phyloP scores from a whole-genome alignment of 1,140 invertebrate genomes.

The Teleogryllus occipitalis region DNA sequence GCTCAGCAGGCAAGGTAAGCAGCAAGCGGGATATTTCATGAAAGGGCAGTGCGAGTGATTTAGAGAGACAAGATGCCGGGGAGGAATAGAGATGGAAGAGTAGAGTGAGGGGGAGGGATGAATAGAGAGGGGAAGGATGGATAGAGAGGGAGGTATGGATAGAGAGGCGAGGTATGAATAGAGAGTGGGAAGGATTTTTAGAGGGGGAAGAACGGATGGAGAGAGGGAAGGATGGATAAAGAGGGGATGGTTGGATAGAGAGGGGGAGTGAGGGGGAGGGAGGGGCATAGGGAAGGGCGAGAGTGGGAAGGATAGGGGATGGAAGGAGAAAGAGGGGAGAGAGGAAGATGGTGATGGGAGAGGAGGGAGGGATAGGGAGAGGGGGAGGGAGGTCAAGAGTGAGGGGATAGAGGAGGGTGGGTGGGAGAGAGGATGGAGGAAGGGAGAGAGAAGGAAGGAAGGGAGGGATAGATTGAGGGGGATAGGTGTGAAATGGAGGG shows the following conservation, averaged over 20 bases:
- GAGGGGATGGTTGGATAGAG: neutral
- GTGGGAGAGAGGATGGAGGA: neutral
- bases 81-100: no score
- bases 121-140: no score
- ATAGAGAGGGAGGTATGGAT: no score
- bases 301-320: neutral
- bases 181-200: neutral
- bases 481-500: neutral
- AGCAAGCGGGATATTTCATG: no score
- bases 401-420: neutral
- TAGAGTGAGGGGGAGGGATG: no score
- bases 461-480: neutral
- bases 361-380: neutral
- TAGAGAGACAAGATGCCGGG: no score
- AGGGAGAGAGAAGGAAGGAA: neutral
- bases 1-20: no score
- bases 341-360: neutral
- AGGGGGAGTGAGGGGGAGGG: neutral
- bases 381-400: neutral
- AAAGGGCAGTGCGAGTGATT: no score
- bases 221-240: neutral
- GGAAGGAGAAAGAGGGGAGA: neutral
- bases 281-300: neutral
- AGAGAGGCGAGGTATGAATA: no score
- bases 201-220: neutral